Percentiles rank a stretch among this genome's conserved stretches.
Conservation (phyloP, 2,113 vertebrate genomes). For the Plectropomus leopardus region DNA sequence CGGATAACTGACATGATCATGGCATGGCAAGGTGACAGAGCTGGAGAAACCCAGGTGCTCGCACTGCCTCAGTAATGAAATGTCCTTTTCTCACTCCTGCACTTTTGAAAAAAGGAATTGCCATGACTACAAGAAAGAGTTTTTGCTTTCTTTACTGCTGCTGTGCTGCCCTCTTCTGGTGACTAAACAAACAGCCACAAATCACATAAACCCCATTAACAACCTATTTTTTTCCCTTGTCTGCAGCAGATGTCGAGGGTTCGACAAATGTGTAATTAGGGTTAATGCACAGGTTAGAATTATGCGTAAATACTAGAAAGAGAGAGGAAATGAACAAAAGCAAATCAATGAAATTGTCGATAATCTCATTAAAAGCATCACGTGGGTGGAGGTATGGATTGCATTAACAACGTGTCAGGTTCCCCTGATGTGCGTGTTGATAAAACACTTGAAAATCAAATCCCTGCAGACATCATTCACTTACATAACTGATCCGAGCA, state of each 20-base stretch:
- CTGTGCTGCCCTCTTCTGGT: slow-evolving; percentile 85
- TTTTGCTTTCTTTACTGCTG: slow-evolving; percentile 62
- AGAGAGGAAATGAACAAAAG: background rate
- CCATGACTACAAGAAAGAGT: slow-evolving; percentile 51
- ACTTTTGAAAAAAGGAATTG: slow-evolving; percentile 62
- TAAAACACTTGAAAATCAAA: slow-evolving; percentile 22
- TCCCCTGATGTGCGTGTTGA: slow-evolving; percentile 3
- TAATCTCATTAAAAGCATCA: slow-evolving; percentile 2
- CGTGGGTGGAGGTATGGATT: background rate
- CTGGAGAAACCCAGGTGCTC: slow-evolving; percentile 11
- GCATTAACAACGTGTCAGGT: background rate
- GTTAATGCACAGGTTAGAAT: background rate
- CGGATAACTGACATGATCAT: slow-evolving; percentile 30
- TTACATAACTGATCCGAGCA: slow-evolving; percentile 36
- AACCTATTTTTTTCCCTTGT: background rate
- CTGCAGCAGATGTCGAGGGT: background rate
- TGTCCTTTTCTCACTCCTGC: slow-evolving; percentile 52
- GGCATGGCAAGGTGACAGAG: slow-evolving; percentile 32
- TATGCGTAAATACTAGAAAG: background rate
- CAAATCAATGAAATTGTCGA: background rate
- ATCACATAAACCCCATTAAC: slow-evolving; percentile 1
- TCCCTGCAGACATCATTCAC: slow-evolving; percentile 24
- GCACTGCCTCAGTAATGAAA: slow-evolving; percentile 62
- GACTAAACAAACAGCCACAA: background rate
- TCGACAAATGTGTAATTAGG: background rate